Conservation (phyloP, 1,140 invertebrate genomes). For the Euwallacea fornicatus region DNA sequence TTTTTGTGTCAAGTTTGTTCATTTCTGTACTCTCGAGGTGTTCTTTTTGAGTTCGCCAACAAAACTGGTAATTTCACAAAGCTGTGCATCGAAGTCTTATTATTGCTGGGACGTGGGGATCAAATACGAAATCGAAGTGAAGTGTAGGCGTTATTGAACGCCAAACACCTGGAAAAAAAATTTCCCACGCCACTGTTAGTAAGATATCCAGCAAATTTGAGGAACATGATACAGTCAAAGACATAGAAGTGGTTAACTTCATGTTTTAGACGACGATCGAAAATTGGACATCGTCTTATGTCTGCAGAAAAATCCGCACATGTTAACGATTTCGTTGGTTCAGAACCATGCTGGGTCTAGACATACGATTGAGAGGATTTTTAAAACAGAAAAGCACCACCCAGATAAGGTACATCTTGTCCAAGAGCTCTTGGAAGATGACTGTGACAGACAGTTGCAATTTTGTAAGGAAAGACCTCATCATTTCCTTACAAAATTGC, state of each 20-base stretch:
- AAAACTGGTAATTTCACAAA: background rate
- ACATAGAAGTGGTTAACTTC: background rate
- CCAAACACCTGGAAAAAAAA: slow-evolving; percentile 10
- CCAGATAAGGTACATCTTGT: background rate
- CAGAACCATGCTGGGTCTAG: slow-evolving; percentile 4
- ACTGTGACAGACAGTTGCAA: slow-evolving; percentile 18
- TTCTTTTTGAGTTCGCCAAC: too few species aligned
- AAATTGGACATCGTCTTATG: slow-evolving; percentile 18
- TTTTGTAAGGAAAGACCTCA: slow-evolving; percentile 19
- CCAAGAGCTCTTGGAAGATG: slow-evolving; percentile 12
- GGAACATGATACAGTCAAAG: background rate
- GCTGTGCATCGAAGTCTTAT: background rate
- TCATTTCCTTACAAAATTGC: too few species aligned
- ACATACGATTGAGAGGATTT: slow-evolving; percentile 9
- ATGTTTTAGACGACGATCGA: slow-evolving; percentile 12
- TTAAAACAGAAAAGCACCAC: slow-evolving; percentile 17
- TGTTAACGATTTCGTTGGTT: slow-evolving; percentile 8
- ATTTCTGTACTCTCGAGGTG: too few species aligned
- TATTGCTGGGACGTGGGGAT: slow-evolving; percentile 7
- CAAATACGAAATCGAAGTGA: slow-evolving; percentile 14
- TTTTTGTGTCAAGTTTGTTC: too few species aligned
- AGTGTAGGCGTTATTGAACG: slow-evolving; percentile 13
- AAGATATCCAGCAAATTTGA: too few species aligned
- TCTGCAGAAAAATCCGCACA: slow-evolving; percentile 8
- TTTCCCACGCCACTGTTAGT: background rate